These are phyloP conservation scores for Sandelia bainsii DNA, from an alignment of 2,797 vertebrate species.

Conservation along the genomic window DNA sequence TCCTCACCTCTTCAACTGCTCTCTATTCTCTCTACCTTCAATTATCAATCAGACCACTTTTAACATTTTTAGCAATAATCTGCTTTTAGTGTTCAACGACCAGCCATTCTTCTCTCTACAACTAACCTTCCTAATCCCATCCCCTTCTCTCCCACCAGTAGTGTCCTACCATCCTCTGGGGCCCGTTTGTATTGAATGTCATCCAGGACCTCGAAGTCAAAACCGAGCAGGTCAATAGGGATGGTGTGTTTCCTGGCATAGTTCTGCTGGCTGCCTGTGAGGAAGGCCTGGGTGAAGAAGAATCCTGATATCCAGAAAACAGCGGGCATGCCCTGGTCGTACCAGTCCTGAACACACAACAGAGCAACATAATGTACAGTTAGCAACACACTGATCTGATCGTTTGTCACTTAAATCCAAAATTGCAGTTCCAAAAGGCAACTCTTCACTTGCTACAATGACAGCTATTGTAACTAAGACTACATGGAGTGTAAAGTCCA, in stretches of 20 bases:
- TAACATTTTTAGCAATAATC: neutral
- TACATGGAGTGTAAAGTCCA: no score
- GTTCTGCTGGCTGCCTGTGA: conserved; percentile 93
- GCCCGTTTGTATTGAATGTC: conserved; percentile 83
- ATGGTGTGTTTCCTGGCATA: conserved; percentile 90
- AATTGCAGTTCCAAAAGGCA: no score
- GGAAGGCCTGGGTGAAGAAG: conserved; percentile 95
- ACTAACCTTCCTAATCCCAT: neutral
- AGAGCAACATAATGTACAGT: no score
- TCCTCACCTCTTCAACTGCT: conserved; percentile 6
- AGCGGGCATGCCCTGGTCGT: conserved; percentile 85
- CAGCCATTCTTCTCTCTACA: neutral
- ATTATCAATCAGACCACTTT: neutral
- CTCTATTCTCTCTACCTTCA: conserved; percentile 7
- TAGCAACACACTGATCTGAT: no score
- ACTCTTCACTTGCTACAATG: no score
- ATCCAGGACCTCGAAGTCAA: conserved; percentile 92
- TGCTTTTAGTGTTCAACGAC: neutral
- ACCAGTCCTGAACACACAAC: conserved; percentile 85
- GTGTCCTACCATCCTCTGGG: conserved; percentile 89
- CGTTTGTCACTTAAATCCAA: no score
- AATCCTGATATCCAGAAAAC: conserved; percentile 94
- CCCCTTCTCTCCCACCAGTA: neutral
- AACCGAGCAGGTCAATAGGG: conserved; percentile 90
- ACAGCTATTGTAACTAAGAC: no score